A percentile compares a stretch with the other conserved stretches of the same genome.
Conservation (phyloP, 2,113 vertebrate genomes). For the Strix uralensis region DNA sequence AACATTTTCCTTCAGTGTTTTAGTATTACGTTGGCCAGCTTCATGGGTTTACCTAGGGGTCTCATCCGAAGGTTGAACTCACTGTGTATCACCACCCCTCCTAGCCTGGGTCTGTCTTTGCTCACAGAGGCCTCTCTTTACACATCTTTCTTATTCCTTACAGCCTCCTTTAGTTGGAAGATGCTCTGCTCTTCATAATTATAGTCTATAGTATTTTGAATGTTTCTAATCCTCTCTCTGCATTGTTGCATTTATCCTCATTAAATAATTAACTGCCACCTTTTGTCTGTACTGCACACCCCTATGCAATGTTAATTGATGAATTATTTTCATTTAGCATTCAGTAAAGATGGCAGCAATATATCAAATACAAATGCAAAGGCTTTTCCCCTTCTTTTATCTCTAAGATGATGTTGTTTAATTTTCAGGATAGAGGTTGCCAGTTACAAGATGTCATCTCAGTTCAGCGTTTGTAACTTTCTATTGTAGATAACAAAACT, state of each 20-base stretch:
- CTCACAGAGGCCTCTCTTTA: not conserved
- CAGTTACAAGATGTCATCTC: not conserved
- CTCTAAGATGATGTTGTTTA: not conserved
- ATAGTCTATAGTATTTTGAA: not conserved
- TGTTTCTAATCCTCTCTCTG: not conserved
- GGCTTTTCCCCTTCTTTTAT: not conserved
- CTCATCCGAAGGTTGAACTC: not conserved
- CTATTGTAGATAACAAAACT: not conserved
- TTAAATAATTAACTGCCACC: not conserved
- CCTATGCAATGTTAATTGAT: not conserved
- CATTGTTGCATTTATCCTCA: not conserved
- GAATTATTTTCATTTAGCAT: not conserved
- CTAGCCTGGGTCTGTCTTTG: not conserved
- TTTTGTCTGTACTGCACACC: not conserved
- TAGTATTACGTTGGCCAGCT: not conserved
- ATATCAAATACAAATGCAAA: not conserved
- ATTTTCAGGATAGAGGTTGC: not conserved
- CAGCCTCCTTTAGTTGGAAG: not conserved
- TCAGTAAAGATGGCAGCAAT: not conserved
- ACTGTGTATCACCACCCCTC: fast-evolving
- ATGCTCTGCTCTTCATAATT: not conserved
- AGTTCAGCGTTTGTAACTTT: not conserved
- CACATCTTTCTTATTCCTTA: not conserved
- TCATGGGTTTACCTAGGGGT: not conserved
- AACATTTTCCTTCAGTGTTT: not conserved